Base-by-base conservation (phyloP, 2,888 invertebrate genomes). In the Osmoderma eremita region DNA sequence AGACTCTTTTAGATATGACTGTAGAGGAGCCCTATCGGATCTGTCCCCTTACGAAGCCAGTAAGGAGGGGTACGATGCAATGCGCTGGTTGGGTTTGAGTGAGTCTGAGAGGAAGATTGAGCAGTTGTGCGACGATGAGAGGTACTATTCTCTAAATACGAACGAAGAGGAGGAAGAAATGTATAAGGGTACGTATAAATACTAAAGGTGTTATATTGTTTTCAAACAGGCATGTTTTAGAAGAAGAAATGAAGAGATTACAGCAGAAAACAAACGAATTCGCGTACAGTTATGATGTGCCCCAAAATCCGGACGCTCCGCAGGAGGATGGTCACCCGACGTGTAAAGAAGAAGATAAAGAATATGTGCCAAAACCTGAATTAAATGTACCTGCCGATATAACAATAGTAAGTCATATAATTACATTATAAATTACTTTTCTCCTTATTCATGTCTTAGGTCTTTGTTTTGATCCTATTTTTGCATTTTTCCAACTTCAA, bases 101-200 rank as follows among this genome's bases (percentile, higher is more conserved):
- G 83, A 83, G 73, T 73, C 78, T 54, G 75, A 83, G 54, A 74
- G 81, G 63, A 79, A 79, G 71, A 73, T 97, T 72, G 98, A 99
- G 82, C 91, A 92, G 77, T 85, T 95, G 64, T 97, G 97, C 83
- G 97, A 99, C 80, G 94, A 95, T 80, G 98, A 99, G 84, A 87
- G 98, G 51, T 99, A 97, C 83, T 86, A 92, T 69, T 95, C 94
- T 17, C 86, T 98, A 53, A 90, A 92, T 78, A 91, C 90, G 67
- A 94, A 95, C 82, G 92, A 96, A 77, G 91, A 91, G 79, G 94
- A 96, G 79, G 93, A 94, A 78, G 89, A 91, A 72, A 87, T 94
- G 85, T 94, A 95, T 82, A 94, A 95, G 89, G 96, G 97, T 95
- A 82, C 81, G 24, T 30, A 49, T n/a, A 8, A 24, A 18, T 22